Conservation (phyloP, 2,113 vertebrate genomes). For the Andinoacara biseriatus region DNA sequence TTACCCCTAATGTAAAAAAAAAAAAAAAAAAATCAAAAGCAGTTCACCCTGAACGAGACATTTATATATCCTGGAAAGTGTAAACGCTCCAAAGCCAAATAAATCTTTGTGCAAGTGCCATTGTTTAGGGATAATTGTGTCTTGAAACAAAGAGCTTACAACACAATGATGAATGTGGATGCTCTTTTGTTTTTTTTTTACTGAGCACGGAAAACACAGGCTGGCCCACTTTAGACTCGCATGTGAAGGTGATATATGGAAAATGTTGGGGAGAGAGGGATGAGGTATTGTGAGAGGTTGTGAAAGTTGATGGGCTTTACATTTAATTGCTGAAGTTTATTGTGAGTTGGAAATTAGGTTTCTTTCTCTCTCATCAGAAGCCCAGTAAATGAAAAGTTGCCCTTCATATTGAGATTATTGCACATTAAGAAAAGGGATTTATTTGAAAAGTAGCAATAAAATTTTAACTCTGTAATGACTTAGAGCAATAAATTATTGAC, state of each 20-base stretch:
- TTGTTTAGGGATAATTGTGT: slow-evolving; percentile 75
- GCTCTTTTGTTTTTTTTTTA: slow-evolving; percentile 51
- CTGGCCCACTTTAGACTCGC: slow-evolving; percentile 77
- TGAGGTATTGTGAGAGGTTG: slow-evolving; percentile 12
- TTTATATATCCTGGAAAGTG: slow-evolving; percentile 49
- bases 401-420: neutral
- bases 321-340: slow-evolving; percentile 35
- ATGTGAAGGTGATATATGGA: slow-evolving; percentile 74
- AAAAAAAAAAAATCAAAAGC: neutral
- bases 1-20: neutral
- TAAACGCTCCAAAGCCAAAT: slow-evolving; percentile 46
- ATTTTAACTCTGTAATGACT: slow-evolving; percentile 47
- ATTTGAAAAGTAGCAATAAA: slow-evolving; percentile 41
- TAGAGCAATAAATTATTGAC: slow-evolving; percentile 49
- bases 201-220: slow-evolving; percentile 48
- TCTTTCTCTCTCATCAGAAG: slow-evolving; percentile 34
- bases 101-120: slow-evolving; percentile 62
- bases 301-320: slow-evolving; percentile 33
- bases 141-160: slow-evolving; percentile 67
- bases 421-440: slow-evolving; percentile 1
- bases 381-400: slow-evolving; percentile 8
- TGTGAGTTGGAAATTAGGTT: slow-evolving; percentile 47
- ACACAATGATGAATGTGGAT: slow-evolving; percentile 75
- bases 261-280: slow-evolving; percentile 32
- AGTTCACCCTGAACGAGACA: slow-evolving; percentile 10